Percentiles rank a stretch among this genome's conserved stretches.
These are phyloP conservation scores for Heliconius aoede DNA, from an alignment of 2,888 invertebrate species.

Conservation along the genomic window DNA sequence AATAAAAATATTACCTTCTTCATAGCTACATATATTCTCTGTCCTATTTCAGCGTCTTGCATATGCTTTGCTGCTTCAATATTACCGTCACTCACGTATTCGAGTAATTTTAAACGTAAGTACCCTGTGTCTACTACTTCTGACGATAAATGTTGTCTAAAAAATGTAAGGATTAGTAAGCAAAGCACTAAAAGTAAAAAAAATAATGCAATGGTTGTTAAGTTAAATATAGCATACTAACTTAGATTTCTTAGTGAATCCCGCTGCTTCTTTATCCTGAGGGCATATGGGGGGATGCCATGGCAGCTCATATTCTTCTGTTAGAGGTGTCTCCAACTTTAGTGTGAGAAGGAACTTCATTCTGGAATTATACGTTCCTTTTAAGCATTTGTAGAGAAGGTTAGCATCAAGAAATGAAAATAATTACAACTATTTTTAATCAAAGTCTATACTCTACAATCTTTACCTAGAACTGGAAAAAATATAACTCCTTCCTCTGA, in stretches of 20 bases:
- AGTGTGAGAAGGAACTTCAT: conserved; percentile 82
- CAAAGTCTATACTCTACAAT: too few species aligned
- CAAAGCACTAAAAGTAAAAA: too few species aligned
- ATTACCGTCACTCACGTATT: conserved; percentile 71
- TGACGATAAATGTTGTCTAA: conserved; percentile 59
- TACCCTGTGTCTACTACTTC: conserved; percentile 58
- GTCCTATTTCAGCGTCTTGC: conserved; percentile 90
- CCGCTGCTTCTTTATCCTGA: conserved; percentile 62
- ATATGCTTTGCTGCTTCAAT: conserved; percentile 63
- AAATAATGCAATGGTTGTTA: too few species aligned
- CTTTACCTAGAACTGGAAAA: too few species aligned
- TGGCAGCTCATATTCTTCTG: conserved; percentile 87
- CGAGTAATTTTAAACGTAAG: conserved; percentile 63
- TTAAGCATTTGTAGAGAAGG: too few species aligned
- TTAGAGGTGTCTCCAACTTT: conserved; percentile 84
- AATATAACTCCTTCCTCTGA: too few species aligned
- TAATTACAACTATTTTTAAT: too few species aligned
- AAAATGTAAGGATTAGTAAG: neutral
- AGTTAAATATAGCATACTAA: conserved; percentile 53
- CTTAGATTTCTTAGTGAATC: conserved; percentile 66
- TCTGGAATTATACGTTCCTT: conserved; percentile 58
- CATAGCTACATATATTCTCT: conserved; percentile 88
- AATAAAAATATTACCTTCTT: conserved; percentile 81
- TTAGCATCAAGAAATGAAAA: too few species aligned
- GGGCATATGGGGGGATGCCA: conserved; percentile 90